Base-by-base conservation (phyloP, 1,140 invertebrate species). In the Conopomorpha cramerella region DNA sequence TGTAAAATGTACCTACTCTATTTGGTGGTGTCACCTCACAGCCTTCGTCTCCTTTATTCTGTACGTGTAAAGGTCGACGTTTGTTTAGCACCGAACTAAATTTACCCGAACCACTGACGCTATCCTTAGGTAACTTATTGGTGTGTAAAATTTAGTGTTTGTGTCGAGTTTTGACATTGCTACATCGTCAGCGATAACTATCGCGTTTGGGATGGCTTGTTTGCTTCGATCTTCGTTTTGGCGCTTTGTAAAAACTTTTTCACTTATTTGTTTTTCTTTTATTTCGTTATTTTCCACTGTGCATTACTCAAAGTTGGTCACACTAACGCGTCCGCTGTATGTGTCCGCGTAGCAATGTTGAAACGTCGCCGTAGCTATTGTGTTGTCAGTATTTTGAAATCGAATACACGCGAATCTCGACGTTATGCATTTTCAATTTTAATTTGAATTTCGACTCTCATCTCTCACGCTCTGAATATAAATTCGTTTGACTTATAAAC, bases 301-400 rank as follows among this genome's bases (percentile, higher is more conserved):
- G 10, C 10, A 52, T 65, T 61, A 63, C 66, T 71, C 68, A 70
- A 74, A 71, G 66, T 74, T 74, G 66, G 70, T 71, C 41, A 42
- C 28, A 31, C 42, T 39, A 38, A 14, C 50, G 14, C 33, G 30
- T 7, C 28, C 39, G 39, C 19, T 23, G 30, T 43, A 36, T 40
- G 17, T 38, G 38, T 41, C 28, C 31, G 25, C 34, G 65, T 74
- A 67, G 70, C 70, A 74, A 74, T 74, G 70, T 74, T 68, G 50
- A 70, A 71, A 71, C 64, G 60, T 45, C 36, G 33, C 37, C 41
- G 48, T 51, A 52, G 45, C 55, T 34, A 33, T 35, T 56, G 61
- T 70, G 62, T 70, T 73, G 64, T 66, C 67, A 68, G 67, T 54
- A 23, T n/a, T n/a, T n/a, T n/a, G n/a, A n/a, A n/a, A n/a, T n/a